These are phyloP conservation scores for Ianthella basta DNA, from an alignment of 37 sponge, comb jelly and placozoan species.

Conservation along the genomic window DNA sequence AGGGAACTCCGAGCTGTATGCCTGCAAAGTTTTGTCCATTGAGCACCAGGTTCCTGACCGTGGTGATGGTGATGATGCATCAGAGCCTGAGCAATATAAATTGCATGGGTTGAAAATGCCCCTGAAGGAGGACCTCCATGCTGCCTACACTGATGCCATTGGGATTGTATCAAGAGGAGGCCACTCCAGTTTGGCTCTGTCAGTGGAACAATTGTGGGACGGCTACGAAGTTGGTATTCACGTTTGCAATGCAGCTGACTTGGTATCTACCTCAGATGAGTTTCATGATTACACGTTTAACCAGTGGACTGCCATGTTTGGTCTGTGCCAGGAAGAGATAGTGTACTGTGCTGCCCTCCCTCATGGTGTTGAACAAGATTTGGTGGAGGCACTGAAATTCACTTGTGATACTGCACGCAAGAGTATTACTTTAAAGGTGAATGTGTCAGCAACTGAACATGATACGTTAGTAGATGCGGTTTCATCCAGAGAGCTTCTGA, in stretches of 20 bases:
- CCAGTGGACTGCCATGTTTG: no score
- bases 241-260: background rate
- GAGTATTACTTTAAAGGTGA: no score
- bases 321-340: no score
- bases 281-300: background rate
- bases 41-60: slow-evolving; percentile 17
- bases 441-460: no score
- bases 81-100: background rate
- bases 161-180: background rate
- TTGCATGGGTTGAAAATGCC: background rate
- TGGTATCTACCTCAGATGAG: background rate
- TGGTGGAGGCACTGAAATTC: no score
- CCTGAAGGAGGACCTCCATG: background rate
- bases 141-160: slow-evolving; percentile 1
- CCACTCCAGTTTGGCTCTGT: background rate
- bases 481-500: no score
- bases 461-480: no score
- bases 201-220: background rate
- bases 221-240: background rate
- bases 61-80: background rate
- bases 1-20: slow-evolving; percentile 43
- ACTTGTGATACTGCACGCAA: no score
- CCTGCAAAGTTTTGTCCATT: slow-evolving; percentile 31
- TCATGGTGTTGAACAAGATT: no score
- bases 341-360: no score